Percentiles rank a stretch among this genome's conserved stretches.
Evolutionary conservation across 2,797 vertebrate genomes (phyloP).

Genomic region (Rhadinocentrus ornatus): DNA sequence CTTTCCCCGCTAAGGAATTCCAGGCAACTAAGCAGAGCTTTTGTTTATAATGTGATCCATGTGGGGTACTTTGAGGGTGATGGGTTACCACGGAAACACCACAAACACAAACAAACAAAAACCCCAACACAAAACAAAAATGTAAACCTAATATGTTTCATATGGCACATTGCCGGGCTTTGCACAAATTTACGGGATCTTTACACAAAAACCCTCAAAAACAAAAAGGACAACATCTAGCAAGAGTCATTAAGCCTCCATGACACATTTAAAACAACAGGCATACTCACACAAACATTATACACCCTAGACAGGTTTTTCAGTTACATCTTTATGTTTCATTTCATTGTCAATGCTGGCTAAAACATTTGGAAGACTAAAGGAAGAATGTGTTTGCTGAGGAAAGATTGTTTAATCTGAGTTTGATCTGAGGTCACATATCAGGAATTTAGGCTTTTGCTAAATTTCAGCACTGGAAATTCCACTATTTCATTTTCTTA

Average conservation of each 20-base stretch:
- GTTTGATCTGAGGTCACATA: conserved; percentile 45
- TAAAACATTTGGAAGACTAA: conserved; percentile 55
- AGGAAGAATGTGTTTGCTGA: conserved; percentile 49
- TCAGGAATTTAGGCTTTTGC: conserved; percentile 18
- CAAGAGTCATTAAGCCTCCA: conserved; percentile 39
- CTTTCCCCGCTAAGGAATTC: conserved; percentile 51
- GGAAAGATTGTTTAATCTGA: conserved; percentile 37
- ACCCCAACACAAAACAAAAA: conserved; percentile 68
- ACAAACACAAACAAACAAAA: conserved; percentile 81
- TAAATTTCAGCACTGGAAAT: conserved; percentile 20
- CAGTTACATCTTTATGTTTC: conserved; percentile 39
- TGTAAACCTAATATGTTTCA: conserved; percentile 79
- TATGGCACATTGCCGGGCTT: conserved; percentile 70
- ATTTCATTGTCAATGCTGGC: conserved; percentile 39
- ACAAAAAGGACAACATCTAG: conserved; percentile 58
- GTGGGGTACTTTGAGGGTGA: conserved; percentile 82
- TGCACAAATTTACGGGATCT: conserved; percentile 64
- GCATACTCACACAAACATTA: conserved; percentile 31
- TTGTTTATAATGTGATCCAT: conserved; percentile 83
- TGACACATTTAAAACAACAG: conserved; percentile 52
- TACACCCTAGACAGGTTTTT: conserved; percentile 61
- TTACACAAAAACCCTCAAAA: conserved; percentile 59
- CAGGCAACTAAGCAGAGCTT: conserved; percentile 62
- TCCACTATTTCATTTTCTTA: conserved; percentile 69
- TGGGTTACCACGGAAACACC: conserved; percentile 78